phyloP scores from a whole-genome alignment of 2,888 invertebrate species.

The Philereme transversata region DNA sequence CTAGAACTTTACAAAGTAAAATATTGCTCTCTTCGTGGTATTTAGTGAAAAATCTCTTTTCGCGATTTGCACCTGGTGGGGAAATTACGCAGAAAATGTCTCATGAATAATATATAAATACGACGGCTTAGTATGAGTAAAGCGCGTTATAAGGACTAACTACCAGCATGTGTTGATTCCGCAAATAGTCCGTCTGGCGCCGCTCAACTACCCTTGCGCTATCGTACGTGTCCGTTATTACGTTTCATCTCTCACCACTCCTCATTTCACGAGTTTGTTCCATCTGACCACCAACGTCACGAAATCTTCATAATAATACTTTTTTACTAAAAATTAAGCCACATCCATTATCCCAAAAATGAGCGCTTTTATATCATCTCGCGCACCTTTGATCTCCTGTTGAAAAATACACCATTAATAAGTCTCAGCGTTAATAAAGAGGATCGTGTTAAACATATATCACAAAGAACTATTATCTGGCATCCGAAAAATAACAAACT shows the following conservation, averaged over 20 bases:
- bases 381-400: constrained; percentile 57
- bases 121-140: constrained; percentile 27
- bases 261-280: constrained; percentile 17
- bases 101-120: constrained; percentile 14
- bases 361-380: constrained; percentile 31
- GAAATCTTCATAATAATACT: constrained; percentile 21
- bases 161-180: constrained; percentile 38
- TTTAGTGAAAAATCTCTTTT: constrained; percentile 33
- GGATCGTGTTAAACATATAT: constrained; percentile 65
- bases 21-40: constrained; percentile 33
- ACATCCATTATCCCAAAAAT: constrained; percentile 39
- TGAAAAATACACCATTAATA: constrained; percentile 66
- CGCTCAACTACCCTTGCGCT: constrained; percentile 40
- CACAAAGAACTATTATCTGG: constrained; percentile 61
- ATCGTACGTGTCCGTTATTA: constrained; percentile 30
- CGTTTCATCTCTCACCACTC: constrained; percentile 20
- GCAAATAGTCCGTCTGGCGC: constrained; percentile 49
- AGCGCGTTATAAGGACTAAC: constrained; percentile 24
- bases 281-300: constrained; percentile 21
- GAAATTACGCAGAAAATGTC: constrained; percentile 14
- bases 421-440: constrained; percentile 61
- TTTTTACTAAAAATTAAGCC: constrained; percentile 25
- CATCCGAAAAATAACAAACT: constrained; percentile 62
- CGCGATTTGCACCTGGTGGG: constrained; percentile 23
- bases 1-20: constrained; percentile 35